Base-by-base conservation (phyloP, 2,113 vertebrate genomes). In the Diphyllodes magnificus region DNA sequence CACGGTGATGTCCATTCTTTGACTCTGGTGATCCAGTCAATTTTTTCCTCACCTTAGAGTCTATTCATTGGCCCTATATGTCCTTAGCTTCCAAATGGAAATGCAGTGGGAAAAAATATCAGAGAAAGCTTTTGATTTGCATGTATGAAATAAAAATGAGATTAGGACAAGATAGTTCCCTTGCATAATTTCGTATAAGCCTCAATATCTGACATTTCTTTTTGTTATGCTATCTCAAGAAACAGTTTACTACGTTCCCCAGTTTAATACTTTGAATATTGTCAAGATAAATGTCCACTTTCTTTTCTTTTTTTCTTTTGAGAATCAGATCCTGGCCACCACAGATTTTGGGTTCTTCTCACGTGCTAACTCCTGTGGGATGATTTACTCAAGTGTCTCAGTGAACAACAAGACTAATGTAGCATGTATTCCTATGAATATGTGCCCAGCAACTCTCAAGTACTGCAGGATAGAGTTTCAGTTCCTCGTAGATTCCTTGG, bases 311-410 rank as follows among this genome's bases (percentile, higher is more conserved):
- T 60, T 33, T 18, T 3, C 14, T 50, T 39, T 27, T 93, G 18
- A 45, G 22, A 56, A 47, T 50, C n/a, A 39, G 8, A 42, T 88
- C n/a, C 28, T 53, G 24, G 5, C 3, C 39, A 39, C 15, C 28
- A 40, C 10, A 61, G 8, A 54, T 75, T 28, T 49, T 42, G 64
- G 2, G 6, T 12, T 88, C 21, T 47, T 51, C 59, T 72, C 15
- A 70, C 0, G 0, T 6, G 2, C 44, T 66, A 8, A 31, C 22
- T 70, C 9, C 33, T 25, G 15, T n/a, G 28, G n/a, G 45, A 75
- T 31, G 35, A 42, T 81, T 86, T 64, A 53, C 9, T 7, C 13
- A 57, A 53, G 31, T 61, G 76, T 31, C 13, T 88, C 45, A n/a
- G 15, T 21, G 31, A 84, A n/a, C 18, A 68, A 19, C 17, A 14